These are phyloP conservation scores for Julus scanicus DNA, from an alignment of 2,888 invertebrate genomes.

Conservation along the genomic window DNA sequence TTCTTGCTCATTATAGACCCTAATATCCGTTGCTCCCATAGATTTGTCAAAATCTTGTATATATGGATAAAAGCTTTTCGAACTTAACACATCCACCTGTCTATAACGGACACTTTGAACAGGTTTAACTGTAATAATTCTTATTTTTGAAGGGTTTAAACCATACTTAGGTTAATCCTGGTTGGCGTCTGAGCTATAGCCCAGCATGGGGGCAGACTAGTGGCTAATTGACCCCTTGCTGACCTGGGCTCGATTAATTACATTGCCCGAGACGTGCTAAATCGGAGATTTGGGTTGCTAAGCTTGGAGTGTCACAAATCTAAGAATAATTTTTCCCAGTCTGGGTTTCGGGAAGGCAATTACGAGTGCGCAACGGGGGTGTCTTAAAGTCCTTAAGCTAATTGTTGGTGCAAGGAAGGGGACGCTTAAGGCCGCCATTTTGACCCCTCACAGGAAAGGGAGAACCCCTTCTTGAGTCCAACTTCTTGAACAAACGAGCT, in stretches of 20 bases:
- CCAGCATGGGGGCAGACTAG: background rate
- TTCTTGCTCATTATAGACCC: too few relatives aligned
- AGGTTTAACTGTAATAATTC: background rate
- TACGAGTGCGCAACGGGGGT: background rate
- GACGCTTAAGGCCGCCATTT: background rate
- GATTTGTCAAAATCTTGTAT: too few relatives aligned
- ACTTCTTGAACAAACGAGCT: too few relatives aligned
- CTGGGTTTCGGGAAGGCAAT: background rate
- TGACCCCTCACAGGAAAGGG: background rate
- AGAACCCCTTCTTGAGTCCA: background rate
- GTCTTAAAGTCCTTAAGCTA: background rate
- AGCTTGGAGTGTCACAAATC: background rate
- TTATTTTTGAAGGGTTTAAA: background rate
- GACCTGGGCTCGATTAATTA: background rate
- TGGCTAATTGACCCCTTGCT: background rate
- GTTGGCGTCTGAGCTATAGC: background rate
- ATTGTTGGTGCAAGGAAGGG: constrained; percentile 43
- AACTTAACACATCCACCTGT: background rate
- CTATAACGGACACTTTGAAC: background rate
- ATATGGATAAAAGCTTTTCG: background rate
- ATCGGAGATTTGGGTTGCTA: background rate
- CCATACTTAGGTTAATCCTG: background rate
- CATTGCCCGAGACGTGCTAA: background rate
- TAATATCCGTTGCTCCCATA: too few relatives aligned
- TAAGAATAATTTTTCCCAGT: background rate